phyloP scores from a whole-genome alignment of 1,140 invertebrate species.

The Bacillus rossius region DNA sequence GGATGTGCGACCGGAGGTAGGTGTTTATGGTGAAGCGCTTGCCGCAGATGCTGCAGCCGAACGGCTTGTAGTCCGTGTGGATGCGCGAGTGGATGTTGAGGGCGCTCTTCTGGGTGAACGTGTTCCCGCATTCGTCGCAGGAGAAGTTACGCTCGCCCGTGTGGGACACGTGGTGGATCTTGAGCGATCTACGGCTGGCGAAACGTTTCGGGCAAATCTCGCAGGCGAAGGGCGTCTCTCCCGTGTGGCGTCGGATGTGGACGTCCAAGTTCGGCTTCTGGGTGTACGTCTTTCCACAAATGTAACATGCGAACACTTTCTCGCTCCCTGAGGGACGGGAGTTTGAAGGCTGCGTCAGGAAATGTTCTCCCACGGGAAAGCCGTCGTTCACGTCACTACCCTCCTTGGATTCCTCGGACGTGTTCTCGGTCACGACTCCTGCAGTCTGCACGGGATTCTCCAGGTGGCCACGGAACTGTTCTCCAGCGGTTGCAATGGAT shows the following conservation, averaged over 20 bases:
- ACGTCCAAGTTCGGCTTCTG: conserved; percentile 78
- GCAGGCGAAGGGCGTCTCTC: conserved; percentile 47
- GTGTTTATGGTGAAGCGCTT: conserved; percentile 36
- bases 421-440: too few relatives aligned
- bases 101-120: conserved; percentile 35
- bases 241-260: conserved; percentile 70
- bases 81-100: conserved; percentile 44
- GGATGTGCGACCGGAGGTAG: conserved; percentile 41
- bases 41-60: conserved; percentile 44
- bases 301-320: conserved; percentile 55
- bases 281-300: conserved; percentile 62
- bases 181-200: conserved; percentile 41
- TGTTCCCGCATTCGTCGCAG: conserved; percentile 42
- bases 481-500: too few relatives aligned
- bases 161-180: conserved; percentile 41
- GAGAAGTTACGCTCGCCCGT: conserved; percentile 36
- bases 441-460: too few relatives aligned
- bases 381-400: too few relatives aligned
- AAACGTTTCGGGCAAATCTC: conserved; percentile 43
- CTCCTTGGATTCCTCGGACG: too few relatives aligned
- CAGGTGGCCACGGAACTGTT: too few relatives aligned
- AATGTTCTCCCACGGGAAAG: too few relatives aligned
- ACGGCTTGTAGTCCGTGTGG: conserved; percentile 54
- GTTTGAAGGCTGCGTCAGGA: too few relatives aligned
- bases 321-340: conserved; percentile 24